These are phyloP conservation scores for Panonychus citri DNA, from an alignment of 1,140 invertebrate genomes.

Conservation along the genomic window DNA sequence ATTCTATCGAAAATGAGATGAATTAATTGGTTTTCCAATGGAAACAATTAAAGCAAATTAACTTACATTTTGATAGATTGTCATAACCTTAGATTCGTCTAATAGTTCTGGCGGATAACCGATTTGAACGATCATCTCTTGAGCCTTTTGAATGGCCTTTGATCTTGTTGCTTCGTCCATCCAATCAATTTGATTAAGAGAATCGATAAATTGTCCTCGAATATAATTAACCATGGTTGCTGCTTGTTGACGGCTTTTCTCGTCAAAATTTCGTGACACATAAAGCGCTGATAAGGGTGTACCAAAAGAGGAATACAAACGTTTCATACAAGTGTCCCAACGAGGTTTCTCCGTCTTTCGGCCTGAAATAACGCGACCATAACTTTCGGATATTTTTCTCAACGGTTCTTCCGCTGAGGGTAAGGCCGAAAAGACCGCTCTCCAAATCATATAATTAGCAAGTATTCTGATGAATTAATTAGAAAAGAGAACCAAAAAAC, in stretches of 20 bases:
- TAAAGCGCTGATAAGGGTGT: conserved; percentile 27
- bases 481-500: neutral
- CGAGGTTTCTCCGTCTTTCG: conserved; percentile 19
- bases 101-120: conserved; percentile 25
- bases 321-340: conserved; percentile 18
- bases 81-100: conserved; percentile 20
- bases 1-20: neutral
- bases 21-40: conserved; percentile 45
- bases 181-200: conserved; percentile 53
- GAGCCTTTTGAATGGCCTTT: conserved; percentile 3
- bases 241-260: conserved; percentile 22
- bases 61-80: conserved; percentile 21
- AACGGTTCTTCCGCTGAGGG: conserved; percentile 21
- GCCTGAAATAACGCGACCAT: conserved; percentile 7
- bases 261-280: conserved; percentile 26
- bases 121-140: conserved; percentile 24
- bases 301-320: conserved; percentile 21
- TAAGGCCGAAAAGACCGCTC: conserved; percentile 32
- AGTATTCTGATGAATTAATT: conserved; percentile 12
- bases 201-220: conserved; percentile 13
- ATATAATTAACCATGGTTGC: conserved; percentile 18
- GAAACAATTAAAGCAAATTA: no score
- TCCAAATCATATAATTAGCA: conserved; percentile 38
- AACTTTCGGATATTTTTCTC: neutral
- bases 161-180: conserved; percentile 38